phyloP scores from a whole-genome alignment of 2,888 invertebrate species.

The Acleris laterana region DNA sequence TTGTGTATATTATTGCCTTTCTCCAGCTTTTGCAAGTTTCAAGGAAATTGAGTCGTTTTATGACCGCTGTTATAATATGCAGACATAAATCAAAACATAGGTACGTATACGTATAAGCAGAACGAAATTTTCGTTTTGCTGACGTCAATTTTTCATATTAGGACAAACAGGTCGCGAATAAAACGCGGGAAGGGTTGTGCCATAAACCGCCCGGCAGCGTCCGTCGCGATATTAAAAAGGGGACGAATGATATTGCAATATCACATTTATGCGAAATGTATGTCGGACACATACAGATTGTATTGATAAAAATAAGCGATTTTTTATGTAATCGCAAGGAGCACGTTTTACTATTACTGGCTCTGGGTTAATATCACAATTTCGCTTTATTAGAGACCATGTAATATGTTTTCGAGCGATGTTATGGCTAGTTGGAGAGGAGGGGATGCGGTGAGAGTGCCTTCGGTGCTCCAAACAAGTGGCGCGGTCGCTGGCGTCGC shows the following conservation, averaged over 20 bases:
- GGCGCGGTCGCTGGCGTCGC: conserved; percentile 37
- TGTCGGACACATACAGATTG: conserved; percentile 76
- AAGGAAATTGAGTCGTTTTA: conserved; percentile 15
- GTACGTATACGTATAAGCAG: conserved; percentile 53
- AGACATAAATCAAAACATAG: conserved; percentile 30
- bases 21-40: conserved; percentile 29
- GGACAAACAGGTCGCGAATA: conserved; percentile 84
- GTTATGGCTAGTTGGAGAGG: conserved; percentile 10
- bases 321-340: conserved; percentile 70
- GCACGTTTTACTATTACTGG: conserved; percentile 54
- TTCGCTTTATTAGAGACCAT: conserved; percentile 32
- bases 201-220: conserved; percentile 81
- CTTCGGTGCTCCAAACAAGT: conserved; percentile 28
- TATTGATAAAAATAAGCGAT: conserved; percentile 85
- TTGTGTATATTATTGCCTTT: neutral
- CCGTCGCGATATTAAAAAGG: conserved; percentile 84
- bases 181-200: conserved; percentile 83
- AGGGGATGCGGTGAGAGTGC: conserved; percentile 25
- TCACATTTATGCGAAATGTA: conserved; percentile 85
- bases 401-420: conserved; percentile 15
- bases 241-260: conserved; percentile 84
- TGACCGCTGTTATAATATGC: neutral
- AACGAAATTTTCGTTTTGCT: conserved; percentile 71
- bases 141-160: conserved; percentile 83
- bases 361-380: conserved; percentile 46